These are phyloP conservation scores for Pipistrellus pipistrellus DNA, from an alignment of 2,797 vertebrate species.

Conservation along the genomic window DNA sequence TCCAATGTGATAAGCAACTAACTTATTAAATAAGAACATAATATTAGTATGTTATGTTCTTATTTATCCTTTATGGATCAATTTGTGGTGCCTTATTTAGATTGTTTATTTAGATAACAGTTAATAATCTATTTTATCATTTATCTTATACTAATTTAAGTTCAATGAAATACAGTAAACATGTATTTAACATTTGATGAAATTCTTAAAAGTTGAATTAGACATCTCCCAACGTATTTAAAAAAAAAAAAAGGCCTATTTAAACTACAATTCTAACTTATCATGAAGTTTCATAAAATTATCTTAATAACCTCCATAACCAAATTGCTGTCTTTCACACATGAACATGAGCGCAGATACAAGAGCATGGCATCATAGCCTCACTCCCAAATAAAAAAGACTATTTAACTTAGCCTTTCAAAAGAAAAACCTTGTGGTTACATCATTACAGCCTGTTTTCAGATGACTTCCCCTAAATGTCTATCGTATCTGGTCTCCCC, in stretches of 20 bases:
- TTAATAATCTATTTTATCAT: slow-evolving; percentile 60
- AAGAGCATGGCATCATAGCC: background rate
- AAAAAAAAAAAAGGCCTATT: background rate
- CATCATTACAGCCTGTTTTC: background rate
- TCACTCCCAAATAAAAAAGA: background rate
- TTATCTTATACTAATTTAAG: slow-evolving; percentile 38
- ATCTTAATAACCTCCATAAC: background rate
- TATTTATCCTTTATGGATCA: slow-evolving; percentile 32
- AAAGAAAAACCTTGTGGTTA: background rate
- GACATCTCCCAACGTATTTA: background rate
- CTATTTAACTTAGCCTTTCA: background rate
- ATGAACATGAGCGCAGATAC: background rate
- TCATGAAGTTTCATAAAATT: slow-evolving; percentile 32
- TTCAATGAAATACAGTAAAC: slow-evolving; percentile 35
- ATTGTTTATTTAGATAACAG: slow-evolving; percentile 16
- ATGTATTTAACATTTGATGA: slow-evolving; percentile 41
- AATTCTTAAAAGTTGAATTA: slow-evolving; percentile 55
- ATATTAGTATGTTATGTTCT: no score
- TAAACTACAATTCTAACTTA: slow-evolving; percentile 45
- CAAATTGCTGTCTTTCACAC: background rate
- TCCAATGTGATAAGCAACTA: slow-evolving; percentile 10
- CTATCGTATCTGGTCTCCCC: background rate
- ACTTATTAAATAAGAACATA: no score
- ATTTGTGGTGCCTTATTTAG: background rate
- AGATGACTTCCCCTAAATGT: background rate